phyloP scores from a whole-genome alignment of 2,797 vertebrate genomes.

The Acipenser oxyrinchus region DNA sequence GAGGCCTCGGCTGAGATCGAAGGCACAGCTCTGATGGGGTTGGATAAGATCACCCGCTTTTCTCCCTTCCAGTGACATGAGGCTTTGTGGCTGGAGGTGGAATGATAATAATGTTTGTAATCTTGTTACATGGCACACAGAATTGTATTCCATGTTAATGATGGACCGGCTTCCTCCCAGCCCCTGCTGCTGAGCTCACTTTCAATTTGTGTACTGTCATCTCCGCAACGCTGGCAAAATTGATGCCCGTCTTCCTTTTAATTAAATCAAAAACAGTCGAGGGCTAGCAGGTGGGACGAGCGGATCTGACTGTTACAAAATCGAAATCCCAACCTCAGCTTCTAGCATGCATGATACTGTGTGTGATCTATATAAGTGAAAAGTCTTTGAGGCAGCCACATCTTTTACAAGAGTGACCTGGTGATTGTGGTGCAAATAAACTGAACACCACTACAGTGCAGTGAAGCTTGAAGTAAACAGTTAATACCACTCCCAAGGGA shows the following conservation, averaged over 20 bases:
- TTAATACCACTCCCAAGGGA: no score
- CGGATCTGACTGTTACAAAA: slow-evolving; percentile 14
- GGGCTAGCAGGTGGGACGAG: slow-evolving; percentile 24
- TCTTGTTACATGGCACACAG: slow-evolving; percentile 65
- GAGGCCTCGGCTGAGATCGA: not conserved
- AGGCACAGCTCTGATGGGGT: not conserved
- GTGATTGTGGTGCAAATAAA: no score
- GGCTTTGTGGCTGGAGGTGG: slow-evolving; percentile 35
- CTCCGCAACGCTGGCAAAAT: slow-evolving; percentile 50
- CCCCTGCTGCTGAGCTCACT: slow-evolving; percentile 56
- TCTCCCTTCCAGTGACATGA: slow-evolving; percentile 26
- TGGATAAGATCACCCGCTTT: slow-evolving; percentile 2
- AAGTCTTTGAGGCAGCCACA: no score
- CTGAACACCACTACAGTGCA: no score
- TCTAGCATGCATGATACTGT: not conserved
- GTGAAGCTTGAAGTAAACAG: no score
- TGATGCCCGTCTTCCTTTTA: slow-evolving; percentile 62
- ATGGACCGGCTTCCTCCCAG: slow-evolving; percentile 46
- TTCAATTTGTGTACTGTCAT: slow-evolving; percentile 77
- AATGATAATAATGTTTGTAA: slow-evolving; percentile 67
- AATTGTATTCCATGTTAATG: slow-evolving; percentile 66
- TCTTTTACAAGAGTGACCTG: no score
- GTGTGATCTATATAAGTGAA: no score
- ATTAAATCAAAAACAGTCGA: slow-evolving; percentile 65
- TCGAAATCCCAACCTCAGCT: slow-evolving; percentile 13